phyloP scores from a whole-genome alignment of 2,888 invertebrate species.

The Habroteleia sp. region DNA sequence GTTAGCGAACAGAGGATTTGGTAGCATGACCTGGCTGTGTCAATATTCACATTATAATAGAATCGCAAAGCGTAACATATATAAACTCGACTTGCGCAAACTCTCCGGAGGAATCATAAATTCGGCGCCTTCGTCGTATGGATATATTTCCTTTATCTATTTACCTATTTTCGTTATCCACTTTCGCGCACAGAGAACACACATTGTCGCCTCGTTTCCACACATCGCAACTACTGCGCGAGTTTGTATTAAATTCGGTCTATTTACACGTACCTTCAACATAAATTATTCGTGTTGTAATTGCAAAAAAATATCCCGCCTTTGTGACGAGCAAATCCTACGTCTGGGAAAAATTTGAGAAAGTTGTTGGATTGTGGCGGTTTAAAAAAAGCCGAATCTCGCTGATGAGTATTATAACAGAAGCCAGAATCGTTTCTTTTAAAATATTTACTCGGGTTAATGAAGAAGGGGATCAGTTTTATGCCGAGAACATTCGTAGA shows the following conservation, averaged over 20 bases:
- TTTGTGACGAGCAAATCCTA: conserved; percentile 17
- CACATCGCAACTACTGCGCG: conserved; percentile 34
- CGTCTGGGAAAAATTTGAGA: neutral
- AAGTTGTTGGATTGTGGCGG: too few relatives aligned
- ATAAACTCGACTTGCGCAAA: conserved; percentile 45
- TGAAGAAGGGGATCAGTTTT: conserved; percentile 25
- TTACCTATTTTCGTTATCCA: conserved; percentile 56
- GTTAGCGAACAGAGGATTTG: conserved; percentile 2
- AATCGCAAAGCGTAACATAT: conserved; percentile 45
- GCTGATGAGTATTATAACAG: neutral
- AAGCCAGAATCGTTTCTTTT: conserved; percentile 11
- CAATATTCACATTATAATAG: conserved; percentile 52
- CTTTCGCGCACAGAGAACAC: conserved; percentile 30
- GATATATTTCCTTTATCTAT: conserved; percentile 49
- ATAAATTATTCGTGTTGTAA: conserved; percentile 48
- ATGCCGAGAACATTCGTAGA: conserved; percentile 24
- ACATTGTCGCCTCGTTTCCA: conserved; percentile 43
- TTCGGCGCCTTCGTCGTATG: conserved; percentile 31
- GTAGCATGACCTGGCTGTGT: conserved; percentile 41
- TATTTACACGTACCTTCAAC: conserved; percentile 51
- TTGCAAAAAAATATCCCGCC: conserved; percentile 19
- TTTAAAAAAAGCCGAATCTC: neutral
- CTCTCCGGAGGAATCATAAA: conserved; percentile 46
- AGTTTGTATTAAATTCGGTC: conserved; percentile 52
- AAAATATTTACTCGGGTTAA: conserved; percentile 45